These are phyloP conservation scores for Taxidea taxus DNA, from an alignment of 2,113 vertebrate species.

Conservation along the genomic window DNA sequence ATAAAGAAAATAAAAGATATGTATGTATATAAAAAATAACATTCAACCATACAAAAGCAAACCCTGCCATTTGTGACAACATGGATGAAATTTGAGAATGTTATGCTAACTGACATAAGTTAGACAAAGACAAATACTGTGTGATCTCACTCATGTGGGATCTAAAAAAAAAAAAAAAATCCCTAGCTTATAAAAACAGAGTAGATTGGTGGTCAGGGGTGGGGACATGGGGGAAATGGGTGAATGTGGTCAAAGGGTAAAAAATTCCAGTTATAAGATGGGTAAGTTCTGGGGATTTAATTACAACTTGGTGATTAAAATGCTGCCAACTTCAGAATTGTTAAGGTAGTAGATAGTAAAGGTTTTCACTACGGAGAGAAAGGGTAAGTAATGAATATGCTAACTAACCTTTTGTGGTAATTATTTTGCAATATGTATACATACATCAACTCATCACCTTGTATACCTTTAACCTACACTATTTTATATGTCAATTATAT, in stretches of 20 bases:
- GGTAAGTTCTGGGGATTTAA: background rate
- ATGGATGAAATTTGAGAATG: background rate
- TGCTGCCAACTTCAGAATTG: background rate
- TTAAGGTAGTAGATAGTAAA: background rate
- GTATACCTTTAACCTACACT: background rate
- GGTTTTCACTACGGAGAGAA: background rate
- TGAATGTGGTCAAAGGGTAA: background rate
- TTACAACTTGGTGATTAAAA: background rate
- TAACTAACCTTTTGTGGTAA: background rate
- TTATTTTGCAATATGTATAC: background rate
- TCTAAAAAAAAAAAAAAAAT: background rate
- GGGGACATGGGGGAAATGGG: background rate
- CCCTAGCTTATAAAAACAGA: background rate
- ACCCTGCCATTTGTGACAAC: background rate
- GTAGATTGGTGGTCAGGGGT: background rate
- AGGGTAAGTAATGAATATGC: background rate
- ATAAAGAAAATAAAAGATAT: background rate
- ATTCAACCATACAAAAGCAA: background rate
- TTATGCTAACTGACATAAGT: background rate
- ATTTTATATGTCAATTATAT: background rate
- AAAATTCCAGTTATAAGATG: background rate
- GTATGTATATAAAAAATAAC: background rate
- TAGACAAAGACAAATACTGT: background rate
- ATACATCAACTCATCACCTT: background rate
- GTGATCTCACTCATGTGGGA: background rate